Evolutionary conservation across 2,797 vertebrate species (phyloP), one percentile per base, ranked within the genome.

Genomic region (Delichon dasypus): DNA sequence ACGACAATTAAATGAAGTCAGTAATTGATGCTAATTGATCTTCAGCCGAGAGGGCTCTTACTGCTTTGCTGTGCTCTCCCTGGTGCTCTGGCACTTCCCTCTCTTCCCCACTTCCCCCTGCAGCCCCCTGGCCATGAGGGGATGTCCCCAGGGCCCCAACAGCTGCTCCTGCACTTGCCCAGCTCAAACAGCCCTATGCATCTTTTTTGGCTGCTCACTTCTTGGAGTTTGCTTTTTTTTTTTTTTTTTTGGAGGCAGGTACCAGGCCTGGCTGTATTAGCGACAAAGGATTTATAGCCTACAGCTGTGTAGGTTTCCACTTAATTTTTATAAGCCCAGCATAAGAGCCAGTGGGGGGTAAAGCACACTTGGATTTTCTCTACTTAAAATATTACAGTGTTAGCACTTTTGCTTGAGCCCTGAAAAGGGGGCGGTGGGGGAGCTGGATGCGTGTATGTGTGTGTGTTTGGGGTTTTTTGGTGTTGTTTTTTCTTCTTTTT

Each of bases 1-100:
- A 98, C 97, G 97, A 98, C 98, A 98, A 98, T 98, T 98, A 98
- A 98, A 98, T 98, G 98, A 98, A 98, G 98, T 98, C 98, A 95
- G 98, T 98, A 98, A 98, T 98, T 98, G 98, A 98, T 98, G 98
- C 98, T 98, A 98, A 98, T 98, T 98, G 98, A 98, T 98, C 98
- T 98, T 97, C 96, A 97, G 97, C 97, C 71, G 96, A 96, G 85
- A 98, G 96, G 96, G 96, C 96, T 97, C 88, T 96, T 95, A 93
- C 83, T 82, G 93, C 93, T 91, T 89, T 81, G 53, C 84, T 3
- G 7, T 20, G 48, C 61, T 92, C 67, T 92, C 94, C 90, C 94
- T 29, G n/a, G 74, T 79, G 95, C 95, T 95, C 93, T 27, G 30
- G 90, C 82, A 87, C 55, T 94, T 82, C 78, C 60, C 71, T 21